These are phyloP conservation scores for Drosophila yooni DNA, from an alignment of 2,888 invertebrate genomes.

Conservation along the genomic window DNA sequence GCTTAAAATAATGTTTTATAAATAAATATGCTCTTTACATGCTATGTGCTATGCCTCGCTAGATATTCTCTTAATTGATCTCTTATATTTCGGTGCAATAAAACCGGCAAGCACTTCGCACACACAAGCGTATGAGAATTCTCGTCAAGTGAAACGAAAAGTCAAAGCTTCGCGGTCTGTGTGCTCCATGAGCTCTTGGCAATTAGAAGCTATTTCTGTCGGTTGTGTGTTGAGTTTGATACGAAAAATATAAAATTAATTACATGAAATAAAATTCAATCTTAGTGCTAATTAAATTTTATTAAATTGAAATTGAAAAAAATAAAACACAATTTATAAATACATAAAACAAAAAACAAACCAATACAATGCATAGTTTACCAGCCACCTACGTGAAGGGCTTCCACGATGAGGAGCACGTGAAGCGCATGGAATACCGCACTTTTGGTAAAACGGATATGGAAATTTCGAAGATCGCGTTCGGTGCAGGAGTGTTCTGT, in stretches of 20 bases:
- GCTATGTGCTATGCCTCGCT: neutral
- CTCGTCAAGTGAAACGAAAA: slow-evolving; percentile 5
- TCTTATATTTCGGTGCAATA: neutral
- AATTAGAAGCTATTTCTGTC: slow-evolving; percentile 8
- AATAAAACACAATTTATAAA: neutral
- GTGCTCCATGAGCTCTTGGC: neutral
- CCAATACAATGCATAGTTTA: slow-evolving; percentile 51
- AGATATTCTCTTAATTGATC: neutral
- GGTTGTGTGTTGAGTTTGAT: neutral
- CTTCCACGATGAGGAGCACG: slow-evolving; percentile 87
- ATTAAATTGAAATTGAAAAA: neutral
- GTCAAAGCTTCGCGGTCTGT: slow-evolving; percentile 28
- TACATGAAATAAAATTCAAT: neutral
- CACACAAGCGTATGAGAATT: neutral
- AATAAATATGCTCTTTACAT: slow-evolving; percentile 1
- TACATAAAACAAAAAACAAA: neutral
- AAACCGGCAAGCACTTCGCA: slow-evolving; percentile 13
- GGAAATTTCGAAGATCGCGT: slow-evolving; percentile 89
- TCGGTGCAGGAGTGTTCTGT: slow-evolving; percentile 92
- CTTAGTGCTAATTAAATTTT: neutral
- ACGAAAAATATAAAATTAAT: neutral
- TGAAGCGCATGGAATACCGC: slow-evolving; percentile 90
- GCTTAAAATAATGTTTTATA: neutral
- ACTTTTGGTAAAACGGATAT: slow-evolving; percentile 90
- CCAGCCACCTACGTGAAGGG: slow-evolving; percentile 88